Evolutionary conservation across 2,113 vertebrate genomes (phyloP), one percentile per base, ranked within the genome.

Genomic region (Pomatorhinus ruficollis): DNA sequence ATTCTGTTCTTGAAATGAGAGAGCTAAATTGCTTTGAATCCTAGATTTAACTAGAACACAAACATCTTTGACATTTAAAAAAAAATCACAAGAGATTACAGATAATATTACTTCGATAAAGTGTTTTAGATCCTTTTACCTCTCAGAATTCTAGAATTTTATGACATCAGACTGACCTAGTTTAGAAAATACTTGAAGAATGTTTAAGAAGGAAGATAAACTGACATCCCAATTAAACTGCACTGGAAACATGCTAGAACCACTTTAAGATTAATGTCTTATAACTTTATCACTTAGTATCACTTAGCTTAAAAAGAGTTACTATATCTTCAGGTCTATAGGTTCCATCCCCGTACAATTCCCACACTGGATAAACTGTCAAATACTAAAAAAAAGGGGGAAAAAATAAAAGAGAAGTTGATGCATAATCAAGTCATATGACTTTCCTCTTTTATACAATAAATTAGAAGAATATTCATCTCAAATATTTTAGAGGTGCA

Each of bases 91-190:
- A n/a, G 60, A 66, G 23, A 70, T 72, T 83, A 70, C 33, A 60
- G 40, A 64, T 75, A 85, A 60, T 15, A 49, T 63, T 68, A 47
- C 17, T 75, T 39, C 2, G 7, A 33, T 85, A 35, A 82, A 39
- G 54, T 78, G 3, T 44, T 95, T 85, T 76, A 84, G 30, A 54
- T 49, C 31, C 11, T 78, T 78, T 71, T 94, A 54, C 50, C 12
- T 91, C 23, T 40, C 83, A 78, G 45, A 85, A 85, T 94, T 87
- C 74, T 85, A 60, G 89, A 94, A 83, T 94, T 71, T 76, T 18
- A 10, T 82, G 18, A 52, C 39, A 79, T 47, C 39, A 40, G 53
- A 25, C 30, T 96, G 93, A 68, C 74, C 78, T 79, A 85, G 49
- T 91, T 96, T 79, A 75, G 49, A 93, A 87, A 21, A 52, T 66